Evolutionary conservation across 92 coral and sea anemone species (phyloP), one percentile per base, ranked within the genome.

Genomic region (Porites rus): DNA sequence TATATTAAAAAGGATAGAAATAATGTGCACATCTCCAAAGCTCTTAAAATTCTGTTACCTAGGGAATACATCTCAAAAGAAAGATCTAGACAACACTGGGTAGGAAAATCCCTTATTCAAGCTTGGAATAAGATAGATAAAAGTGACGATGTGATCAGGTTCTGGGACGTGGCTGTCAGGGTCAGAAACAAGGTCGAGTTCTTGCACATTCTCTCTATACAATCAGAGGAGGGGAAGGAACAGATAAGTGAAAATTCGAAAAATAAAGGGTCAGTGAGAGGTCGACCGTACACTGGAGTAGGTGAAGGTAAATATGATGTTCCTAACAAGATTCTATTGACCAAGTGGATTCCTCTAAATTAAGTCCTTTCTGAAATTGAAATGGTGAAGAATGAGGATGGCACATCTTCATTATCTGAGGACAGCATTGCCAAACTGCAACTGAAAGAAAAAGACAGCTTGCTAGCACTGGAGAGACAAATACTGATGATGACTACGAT

Each of bases 21-120:
- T 3, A 4, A 16, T 6, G 0, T 74, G 14, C 78, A 74, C 8
- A 64, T 88, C 1, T 50, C 62, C 46, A 65, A 76, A n/a, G 91
- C 91, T 0, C 77, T 88, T 4, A 59, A 75, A 19, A 19, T 88
- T 1, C 69, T 88, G 4, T 51, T 88, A 13, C 91, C 91, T 12
- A 70, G 83, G 24, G 91, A 88, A 13, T 81, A 81, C 56, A 74
- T 88, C 18, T 81, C 87, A 0, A 73, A 83, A 19, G 87, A 88
- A 69, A 69, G 91, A n/a, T 59, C 68, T 6, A 56, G 65, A n/a
- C 8, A 87, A 52, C 91, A 88, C 65, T 88, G 91, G 87, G 91
- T 71, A 13, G 52, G 53, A 10, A 71, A 71, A 51, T 69, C 74
- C 6, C 75, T 28, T 6, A 71, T 71, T 2, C 75, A 28, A 71